Evolutionary conservation across 2,113 vertebrate species (phyloP).

Genomic region (Mastomys coucha): DNA sequence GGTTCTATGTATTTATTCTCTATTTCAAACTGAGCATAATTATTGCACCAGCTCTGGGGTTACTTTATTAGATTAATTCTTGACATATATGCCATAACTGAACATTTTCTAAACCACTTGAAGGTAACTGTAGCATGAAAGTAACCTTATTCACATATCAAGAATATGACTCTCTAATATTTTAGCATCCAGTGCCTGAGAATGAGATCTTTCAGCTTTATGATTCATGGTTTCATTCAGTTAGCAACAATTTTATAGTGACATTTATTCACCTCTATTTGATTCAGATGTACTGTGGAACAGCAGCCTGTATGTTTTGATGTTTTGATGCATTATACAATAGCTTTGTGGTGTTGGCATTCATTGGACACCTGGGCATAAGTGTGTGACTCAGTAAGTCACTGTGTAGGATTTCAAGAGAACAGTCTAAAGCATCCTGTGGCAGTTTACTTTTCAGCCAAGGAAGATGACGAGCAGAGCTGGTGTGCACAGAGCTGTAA

Average conservation of each 20-base stretch:
- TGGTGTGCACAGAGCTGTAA: not conserved
- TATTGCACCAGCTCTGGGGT: slow-evolving; percentile 15
- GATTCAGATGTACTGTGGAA: not conserved
- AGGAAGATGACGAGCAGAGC: slow-evolving; percentile 29
- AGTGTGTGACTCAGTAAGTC: not conserved
- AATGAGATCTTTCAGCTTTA: not conserved
- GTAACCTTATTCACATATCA: not conserved
- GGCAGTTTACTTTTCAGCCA: not conserved
- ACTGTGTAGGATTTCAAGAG: not conserved
- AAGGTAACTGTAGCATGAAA: not conserved
- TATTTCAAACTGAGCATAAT: slow-evolving; percentile 5
- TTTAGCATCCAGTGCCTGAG: slow-evolving; percentile 34
- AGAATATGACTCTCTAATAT: not conserved
- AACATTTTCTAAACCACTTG: slow-evolving; percentile 40
- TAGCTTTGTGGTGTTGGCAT: not conserved
- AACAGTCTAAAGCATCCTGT: not conserved
- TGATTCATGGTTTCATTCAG: not conserved
- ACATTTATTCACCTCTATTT: slow-evolving; percentile 13
- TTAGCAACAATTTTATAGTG: slow-evolving; percentile 33
- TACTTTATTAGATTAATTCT: not conserved
- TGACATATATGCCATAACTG: not conserved
- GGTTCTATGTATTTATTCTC: not conserved
- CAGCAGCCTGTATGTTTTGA: not conserved
- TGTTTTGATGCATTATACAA: not conserved
- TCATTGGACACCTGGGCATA: not conserved